Evolutionary conservation across 2,888 invertebrate species (phyloP).

Genomic region (Megamerina dolium): DNA sequence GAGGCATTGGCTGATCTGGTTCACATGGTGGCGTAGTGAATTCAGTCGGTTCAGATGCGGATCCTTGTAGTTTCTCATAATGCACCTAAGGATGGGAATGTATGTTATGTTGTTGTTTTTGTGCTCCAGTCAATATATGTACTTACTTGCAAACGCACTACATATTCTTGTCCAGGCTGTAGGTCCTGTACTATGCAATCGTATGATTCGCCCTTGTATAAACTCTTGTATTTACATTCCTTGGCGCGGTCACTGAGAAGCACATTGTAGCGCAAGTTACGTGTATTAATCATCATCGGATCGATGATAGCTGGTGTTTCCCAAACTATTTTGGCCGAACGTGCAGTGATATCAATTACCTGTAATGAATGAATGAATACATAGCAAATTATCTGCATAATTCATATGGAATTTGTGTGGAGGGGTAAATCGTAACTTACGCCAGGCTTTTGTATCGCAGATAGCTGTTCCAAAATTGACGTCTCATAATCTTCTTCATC

Average conservation of each 20-base stretch:
- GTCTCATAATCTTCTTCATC: conserved; percentile 69
- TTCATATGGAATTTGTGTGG: neutral
- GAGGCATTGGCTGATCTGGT: conserved; percentile 70
- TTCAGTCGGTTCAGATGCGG: conserved; percentile 69
- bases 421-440: conserved; percentile 44
- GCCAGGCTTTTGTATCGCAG: conserved; percentile 69
- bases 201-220: conserved; percentile 71
- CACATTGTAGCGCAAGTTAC: conserved; percentile 68
- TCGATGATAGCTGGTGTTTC: conserved; percentile 56
- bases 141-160: conserved; percentile 70
- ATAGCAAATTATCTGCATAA: neutral
- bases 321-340: conserved; percentile 82
- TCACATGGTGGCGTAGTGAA: conserved; percentile 78
- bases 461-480: conserved; percentile 64
- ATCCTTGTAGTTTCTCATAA: conserved; percentile 67
- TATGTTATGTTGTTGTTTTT: too few species aligned
- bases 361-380: conserved; percentile 40
- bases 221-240: conserved; percentile 78
- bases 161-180: conserved; percentile 82
- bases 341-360: conserved; percentile 77
- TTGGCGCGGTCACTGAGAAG: conserved; percentile 70
- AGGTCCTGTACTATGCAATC: conserved; percentile 78
- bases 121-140: neutral
- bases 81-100: conserved; percentile 33
- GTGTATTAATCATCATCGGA: conserved; percentile 35